Evolutionary conservation across 2,888 invertebrate genomes (phyloP), one percentile per base, ranked within the genome.

Genomic region (Eledona agricola): DNA sequence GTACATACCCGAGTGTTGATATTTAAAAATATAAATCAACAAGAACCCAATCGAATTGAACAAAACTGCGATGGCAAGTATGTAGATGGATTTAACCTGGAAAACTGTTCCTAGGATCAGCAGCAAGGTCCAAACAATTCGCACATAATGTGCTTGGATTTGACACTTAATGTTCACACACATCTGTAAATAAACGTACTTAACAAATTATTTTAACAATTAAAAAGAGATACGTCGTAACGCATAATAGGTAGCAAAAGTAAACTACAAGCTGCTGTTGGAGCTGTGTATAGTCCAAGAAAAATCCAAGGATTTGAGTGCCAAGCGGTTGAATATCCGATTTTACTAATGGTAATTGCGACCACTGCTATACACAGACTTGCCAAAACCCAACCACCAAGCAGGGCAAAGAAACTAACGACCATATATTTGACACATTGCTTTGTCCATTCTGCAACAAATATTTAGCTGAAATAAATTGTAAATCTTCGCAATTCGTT

Each of bases 41-140:
- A 67, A 22, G 50, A 72, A 68, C 15, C 65, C 64, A 1, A 67
- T 5, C 2, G 71, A 59, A 47, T 73, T 73, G 62, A 72, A 75
- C 49, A 74, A 47, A 11, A 74, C 66, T 22, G 71, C 58, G 2
- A 73, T 45, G 57, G 72, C 57, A n/a, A 76, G 43, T 1, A 71
- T 58, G 55, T 74, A 75, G 4, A 68, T 58, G 11, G 73, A 64
- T 32, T 74, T 63, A 10, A 77, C 58, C 6, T 70, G 66, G 2
- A 67, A 52, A 35, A 64, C 47, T 4, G 72, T 71, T 25, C 66
- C 60, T n/a, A 66, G 16, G 15, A 74, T 53, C 35, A 76, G 56
- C 15, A 73, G 16, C 3, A 68, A 17, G 2, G 73, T 72, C 74
- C 74, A 76, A 15, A 76, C 59, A 16, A 75, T 52, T 59, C 73